phyloP scores from a whole-genome alignment of 2,888 invertebrate genomes.

The Phyllotreta striolata region DNA sequence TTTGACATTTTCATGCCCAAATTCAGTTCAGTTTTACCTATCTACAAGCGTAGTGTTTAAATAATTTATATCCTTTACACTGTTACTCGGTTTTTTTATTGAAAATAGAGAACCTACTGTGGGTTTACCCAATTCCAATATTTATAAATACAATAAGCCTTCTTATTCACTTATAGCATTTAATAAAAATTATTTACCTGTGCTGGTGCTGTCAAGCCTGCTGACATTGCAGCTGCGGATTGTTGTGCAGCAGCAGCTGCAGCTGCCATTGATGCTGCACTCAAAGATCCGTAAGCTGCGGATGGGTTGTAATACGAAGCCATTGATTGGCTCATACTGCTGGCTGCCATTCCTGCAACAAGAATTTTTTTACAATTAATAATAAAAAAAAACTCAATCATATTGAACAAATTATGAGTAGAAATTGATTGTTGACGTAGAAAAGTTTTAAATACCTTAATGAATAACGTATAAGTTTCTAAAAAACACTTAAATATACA shows the following conservation, averaged over 20 bases:
- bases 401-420: too few relatives aligned
- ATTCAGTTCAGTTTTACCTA: too few relatives aligned
- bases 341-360: conserved; percentile 73
- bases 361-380: conserved; percentile 23
- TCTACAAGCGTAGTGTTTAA: neutral
- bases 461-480: neutral
- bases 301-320: conserved; percentile 73
- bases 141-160: neutral
- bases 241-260: conserved; percentile 78
- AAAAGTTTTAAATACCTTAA: neutral
- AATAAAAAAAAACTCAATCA: neutral
- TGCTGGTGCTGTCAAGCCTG: conserved; percentile 71
- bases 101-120: too few relatives aligned
- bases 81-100: too few relatives aligned
- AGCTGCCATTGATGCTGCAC: conserved; percentile 76
- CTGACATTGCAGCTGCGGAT: conserved; percentile 74
- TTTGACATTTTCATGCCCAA: conserved; percentile 10
- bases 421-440: too few relatives aligned
- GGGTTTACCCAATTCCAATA: too few relatives aligned
- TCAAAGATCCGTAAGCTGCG: conserved; percentile 76
- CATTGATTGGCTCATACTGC: conserved; percentile 74
- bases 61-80: too few relatives aligned
- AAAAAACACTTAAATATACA: neutral
- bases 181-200: conserved; percentile 67
- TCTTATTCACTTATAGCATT: neutral